These are phyloP conservation scores for Brevipalpus yothersi DNA, from an alignment of 1,140 invertebrate species.

Conservation along the genomic window DNA sequence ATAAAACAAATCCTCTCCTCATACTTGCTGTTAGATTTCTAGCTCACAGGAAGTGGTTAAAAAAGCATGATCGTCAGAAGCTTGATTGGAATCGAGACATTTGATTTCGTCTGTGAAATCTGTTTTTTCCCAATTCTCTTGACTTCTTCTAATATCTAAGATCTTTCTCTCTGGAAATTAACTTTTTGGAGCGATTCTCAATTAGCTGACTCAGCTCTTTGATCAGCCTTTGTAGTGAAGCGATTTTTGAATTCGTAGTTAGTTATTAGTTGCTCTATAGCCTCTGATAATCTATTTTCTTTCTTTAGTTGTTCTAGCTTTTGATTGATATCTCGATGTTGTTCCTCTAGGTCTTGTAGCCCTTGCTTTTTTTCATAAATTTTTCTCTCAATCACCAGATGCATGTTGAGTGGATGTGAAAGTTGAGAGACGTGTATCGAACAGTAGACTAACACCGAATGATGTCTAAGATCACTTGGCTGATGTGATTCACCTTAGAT, in stretches of 20 bases:
- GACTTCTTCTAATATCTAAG: not conserved
- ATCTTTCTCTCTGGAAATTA: not conserved
- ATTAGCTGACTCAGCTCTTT: not conserved
- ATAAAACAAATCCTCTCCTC: not conserved
- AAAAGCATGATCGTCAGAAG: not conserved
- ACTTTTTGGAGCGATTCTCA: not conserved
- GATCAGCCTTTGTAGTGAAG: not conserved
- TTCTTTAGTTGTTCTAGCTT: not conserved
- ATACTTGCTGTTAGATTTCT: not conserved
- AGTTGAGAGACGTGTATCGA: not conserved
- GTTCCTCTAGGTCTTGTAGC: slow-evolving; percentile 14
- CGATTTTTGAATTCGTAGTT: not conserved
- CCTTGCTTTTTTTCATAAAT: slow-evolving; percentile 36
- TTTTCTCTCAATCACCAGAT: slow-evolving; percentile 23
- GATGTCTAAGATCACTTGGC: slow-evolving; percentile 31
- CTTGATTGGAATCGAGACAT: not conserved
- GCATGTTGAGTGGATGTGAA: not conserved
- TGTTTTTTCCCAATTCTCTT: not conserved
- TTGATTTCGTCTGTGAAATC: not conserved
- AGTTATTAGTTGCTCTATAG: not conserved
- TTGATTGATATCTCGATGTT: not conserved
- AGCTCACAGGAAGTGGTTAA: not conserved
- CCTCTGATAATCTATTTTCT: not conserved
- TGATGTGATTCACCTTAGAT: slow-evolving; percentile 37
- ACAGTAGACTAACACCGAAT: not conserved